Conservation (phyloP, 2,888 invertebrate species). For the Drosophila affinis region DNA sequence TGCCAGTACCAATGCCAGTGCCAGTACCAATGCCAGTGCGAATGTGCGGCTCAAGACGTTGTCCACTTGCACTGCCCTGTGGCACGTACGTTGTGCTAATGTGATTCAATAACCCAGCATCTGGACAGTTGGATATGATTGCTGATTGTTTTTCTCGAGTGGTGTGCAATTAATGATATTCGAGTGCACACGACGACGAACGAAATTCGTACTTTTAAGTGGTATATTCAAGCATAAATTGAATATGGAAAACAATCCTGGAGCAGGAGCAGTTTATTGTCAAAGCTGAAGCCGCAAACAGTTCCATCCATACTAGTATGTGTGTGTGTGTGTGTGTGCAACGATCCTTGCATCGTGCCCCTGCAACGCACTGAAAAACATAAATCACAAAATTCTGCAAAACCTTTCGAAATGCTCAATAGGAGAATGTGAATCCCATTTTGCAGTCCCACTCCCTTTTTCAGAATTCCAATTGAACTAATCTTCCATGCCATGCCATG, state of each 20-base stretch:
- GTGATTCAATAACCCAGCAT: conserved; percentile 37
- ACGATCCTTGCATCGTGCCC: too few species aligned
- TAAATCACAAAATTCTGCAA: too few species aligned
- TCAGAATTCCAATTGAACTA: conserved; percentile 49
- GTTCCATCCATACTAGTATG: too few species aligned
- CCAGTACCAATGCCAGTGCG: not conserved
- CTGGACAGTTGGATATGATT: conserved; percentile 34
- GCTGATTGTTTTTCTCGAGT: conserved; percentile 26
- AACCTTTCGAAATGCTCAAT: too few species aligned
- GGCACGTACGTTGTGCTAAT: conserved; percentile 15
- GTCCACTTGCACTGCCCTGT: not conserved
- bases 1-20: too few species aligned
- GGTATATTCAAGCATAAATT: not conserved
- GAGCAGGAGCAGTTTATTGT: too few species aligned
- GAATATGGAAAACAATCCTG: not conserved
- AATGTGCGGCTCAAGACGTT: not conserved
- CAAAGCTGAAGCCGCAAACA: too few species aligned
- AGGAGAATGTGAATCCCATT: not conserved
- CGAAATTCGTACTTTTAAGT: too few species aligned
- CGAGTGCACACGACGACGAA: not conserved
- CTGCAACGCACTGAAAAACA: too few species aligned
- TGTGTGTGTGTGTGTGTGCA: too few species aligned
- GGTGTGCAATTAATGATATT: not conserved
- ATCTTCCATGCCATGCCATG: conserved; percentile 42
- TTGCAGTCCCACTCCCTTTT: conserved; percentile 7